phyloP scores from a whole-genome alignment of 2,113 vertebrate species.

The Cebidichthys violaceus region DNA sequence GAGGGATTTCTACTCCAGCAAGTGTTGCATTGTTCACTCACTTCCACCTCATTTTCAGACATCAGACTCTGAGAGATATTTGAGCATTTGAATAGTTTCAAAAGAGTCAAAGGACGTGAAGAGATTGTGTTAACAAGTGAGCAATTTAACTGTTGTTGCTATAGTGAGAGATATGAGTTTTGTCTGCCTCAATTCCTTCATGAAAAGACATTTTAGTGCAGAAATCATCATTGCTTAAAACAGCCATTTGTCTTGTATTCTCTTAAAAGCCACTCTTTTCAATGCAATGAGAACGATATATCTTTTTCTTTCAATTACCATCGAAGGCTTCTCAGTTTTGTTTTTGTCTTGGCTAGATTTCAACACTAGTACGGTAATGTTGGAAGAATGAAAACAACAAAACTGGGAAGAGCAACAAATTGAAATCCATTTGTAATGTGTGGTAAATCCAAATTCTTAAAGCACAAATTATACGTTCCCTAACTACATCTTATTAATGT shows the following conservation, averaged over 20 bases:
- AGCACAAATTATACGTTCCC: neutral
- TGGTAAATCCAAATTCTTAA: neutral
- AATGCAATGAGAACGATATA: neutral
- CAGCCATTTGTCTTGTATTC: neutral
- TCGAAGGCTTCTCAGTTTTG: neutral
- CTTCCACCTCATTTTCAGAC: conserved; percentile 49
- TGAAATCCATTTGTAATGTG: neutral
- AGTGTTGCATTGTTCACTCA: conserved; percentile 52
- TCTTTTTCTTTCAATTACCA: neutral
- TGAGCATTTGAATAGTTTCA: conserved; percentile 30
- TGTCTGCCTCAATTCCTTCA: neutral
- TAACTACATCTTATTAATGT: neutral
- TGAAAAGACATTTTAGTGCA: neutral
- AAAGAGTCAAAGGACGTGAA: conserved; percentile 7
- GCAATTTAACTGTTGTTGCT: conserved; percentile 6
- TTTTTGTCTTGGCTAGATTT: neutral
- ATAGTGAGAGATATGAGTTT: neutral
- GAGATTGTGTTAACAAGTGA: conserved; percentile 4
- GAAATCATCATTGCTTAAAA: neutral
- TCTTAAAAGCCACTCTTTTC: neutral
- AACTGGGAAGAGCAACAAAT: neutral
- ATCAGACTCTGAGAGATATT: conserved; percentile 28
- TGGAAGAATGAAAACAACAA: neutral
- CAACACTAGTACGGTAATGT: neutral
- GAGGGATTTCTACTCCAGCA: conserved; percentile 48